phyloP scores from a whole-genome alignment of 1,140 invertebrate species.

The Heliothis subflexa region DNA sequence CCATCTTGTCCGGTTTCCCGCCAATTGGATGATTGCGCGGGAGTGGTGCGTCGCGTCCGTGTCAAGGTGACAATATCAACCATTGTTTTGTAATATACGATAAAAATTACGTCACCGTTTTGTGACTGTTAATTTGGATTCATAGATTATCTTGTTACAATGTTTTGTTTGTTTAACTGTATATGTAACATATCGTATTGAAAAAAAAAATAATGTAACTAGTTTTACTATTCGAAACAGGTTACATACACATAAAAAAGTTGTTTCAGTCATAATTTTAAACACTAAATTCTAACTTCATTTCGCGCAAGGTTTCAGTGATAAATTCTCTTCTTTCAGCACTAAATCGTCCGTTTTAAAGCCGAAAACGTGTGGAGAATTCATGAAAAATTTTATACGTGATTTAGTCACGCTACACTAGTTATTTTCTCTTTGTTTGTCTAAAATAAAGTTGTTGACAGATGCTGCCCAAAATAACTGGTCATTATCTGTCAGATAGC shows the following conservation, averaged over 20 bases:
- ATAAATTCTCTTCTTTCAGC: slow-evolving; percentile 1
- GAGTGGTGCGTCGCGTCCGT: slow-evolving; percentile 58
- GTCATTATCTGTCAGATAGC: no score
- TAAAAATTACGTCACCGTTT: slow-evolving; percentile 26
- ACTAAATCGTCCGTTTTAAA: slow-evolving; percentile 9
- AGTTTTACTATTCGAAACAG: not conserved
- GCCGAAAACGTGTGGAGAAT: slow-evolving; percentile 13
- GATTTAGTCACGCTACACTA: slow-evolving; percentile 7
- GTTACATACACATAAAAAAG: not conserved
- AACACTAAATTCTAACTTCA: not conserved
- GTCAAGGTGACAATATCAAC: slow-evolving; percentile 72
- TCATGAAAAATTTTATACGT: slow-evolving; percentile 25
- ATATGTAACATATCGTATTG: no score
- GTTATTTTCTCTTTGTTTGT: not conserved
- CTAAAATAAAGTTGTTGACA: not conserved
- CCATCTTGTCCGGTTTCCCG: slow-evolving; percentile 74
- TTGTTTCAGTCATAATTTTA: not conserved
- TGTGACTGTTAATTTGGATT: not conserved
- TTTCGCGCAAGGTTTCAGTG: not conserved
- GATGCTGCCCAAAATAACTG: no score
- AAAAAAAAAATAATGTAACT: no score
- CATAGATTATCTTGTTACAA: not conserved
- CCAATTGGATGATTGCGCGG: slow-evolving; percentile 80
- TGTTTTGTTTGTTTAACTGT: no score
- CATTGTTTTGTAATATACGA: slow-evolving; percentile 42